Percentiles rank a stretch among this genome's conserved stretches.
phyloP scores from a whole-genome alignment of 2,113 vertebrate genomes.

The Pardalotus punctatus region DNA sequence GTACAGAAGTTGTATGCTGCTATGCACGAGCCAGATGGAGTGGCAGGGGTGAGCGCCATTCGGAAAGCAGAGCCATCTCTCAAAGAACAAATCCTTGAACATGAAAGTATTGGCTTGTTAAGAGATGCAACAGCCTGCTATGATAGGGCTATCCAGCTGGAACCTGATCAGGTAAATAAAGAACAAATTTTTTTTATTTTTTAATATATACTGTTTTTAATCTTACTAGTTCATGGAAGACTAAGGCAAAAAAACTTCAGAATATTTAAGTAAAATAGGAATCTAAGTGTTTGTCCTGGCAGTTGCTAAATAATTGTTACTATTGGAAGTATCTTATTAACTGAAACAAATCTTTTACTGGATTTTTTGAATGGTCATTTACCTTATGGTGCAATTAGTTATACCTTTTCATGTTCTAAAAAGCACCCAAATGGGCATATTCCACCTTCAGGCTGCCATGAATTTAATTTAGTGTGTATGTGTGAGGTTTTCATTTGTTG shows the following conservation, averaged over 20 bases:
- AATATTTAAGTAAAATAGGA: neutral
- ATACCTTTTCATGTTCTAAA: neutral
- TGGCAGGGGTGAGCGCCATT: slow-evolving; percentile 92
- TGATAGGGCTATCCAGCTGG: slow-evolving; percentile 93
- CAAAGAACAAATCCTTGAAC: slow-evolving; percentile 95
- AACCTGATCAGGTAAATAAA: slow-evolving; percentile 88
- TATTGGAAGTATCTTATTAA: neutral
- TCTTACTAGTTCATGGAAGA: neutral
- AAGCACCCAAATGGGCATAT: neutral
- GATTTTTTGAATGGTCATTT: neutral
- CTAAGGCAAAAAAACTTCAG: neutral
- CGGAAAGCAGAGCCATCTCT: slow-evolving; percentile 92
- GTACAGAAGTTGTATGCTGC: slow-evolving; percentile 88
- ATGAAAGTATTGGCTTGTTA: slow-evolving; percentile 94
- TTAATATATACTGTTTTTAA: neutral
- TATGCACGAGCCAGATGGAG: slow-evolving; percentile 97
- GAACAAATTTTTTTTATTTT: neutral
- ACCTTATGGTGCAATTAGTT: neutral
- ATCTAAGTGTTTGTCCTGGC: neutral
- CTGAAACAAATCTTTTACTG: neutral
- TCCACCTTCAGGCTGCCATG: neutral
- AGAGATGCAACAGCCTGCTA: slow-evolving; percentile 97
- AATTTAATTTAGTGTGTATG: neutral
- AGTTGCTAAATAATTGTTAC: neutral
- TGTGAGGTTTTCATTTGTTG: neutral